Evolutionary conservation across 2,888 invertebrate species (phyloP).

Genomic region (Xanthorhoe designata): DNA sequence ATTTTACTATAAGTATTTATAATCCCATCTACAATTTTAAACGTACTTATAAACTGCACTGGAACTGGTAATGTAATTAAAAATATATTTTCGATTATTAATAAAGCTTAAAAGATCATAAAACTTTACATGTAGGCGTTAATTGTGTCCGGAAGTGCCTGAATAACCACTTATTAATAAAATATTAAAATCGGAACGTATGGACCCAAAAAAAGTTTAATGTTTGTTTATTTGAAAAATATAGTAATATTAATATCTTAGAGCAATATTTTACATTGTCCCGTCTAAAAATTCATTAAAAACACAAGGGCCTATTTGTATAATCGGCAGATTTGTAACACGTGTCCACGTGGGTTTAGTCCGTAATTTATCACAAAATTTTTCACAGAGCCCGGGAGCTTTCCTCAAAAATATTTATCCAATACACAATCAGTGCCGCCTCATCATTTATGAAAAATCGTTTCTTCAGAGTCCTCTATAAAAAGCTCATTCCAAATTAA

Average conservation of each 20-base stretch:
- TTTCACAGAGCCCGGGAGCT: constrained; percentile 52
- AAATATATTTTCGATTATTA: constrained; percentile 4
- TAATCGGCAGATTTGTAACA: constrained; percentile 79
- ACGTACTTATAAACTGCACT: constrained; percentile 6
- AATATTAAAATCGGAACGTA: not conserved
- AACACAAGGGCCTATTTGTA: constrained; percentile 57
- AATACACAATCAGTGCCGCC: constrained; percentile 83
- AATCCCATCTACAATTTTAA: constrained; percentile 31
- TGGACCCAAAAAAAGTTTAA: not conserved
- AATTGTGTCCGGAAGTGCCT: not conserved
- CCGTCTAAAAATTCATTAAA: constrained; percentile 58
- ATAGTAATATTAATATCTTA: constrained; percentile 12
- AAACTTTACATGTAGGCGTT: constrained; percentile 2
- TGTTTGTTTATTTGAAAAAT: constrained; percentile 14
- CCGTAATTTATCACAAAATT: constrained; percentile 67
- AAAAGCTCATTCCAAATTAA: constrained; percentile 85
- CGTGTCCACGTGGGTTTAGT: constrained; percentile 73
- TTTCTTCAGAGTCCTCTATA: constrained; percentile 80
- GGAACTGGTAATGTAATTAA: constrained; percentile 13
- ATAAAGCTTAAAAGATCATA: not conserved
- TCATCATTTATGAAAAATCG: constrained; percentile 84
- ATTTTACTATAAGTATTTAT: constrained; percentile 36
- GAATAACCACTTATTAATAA: not conserved
- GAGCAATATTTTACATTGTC: constrained; percentile 58
- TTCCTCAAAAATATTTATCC: constrained; percentile 82